Evolutionary conservation across 2,797 vertebrate genomes (phyloP), one percentile per base, ranked within the genome.

Genomic region (Sebastes dallii): DNA sequence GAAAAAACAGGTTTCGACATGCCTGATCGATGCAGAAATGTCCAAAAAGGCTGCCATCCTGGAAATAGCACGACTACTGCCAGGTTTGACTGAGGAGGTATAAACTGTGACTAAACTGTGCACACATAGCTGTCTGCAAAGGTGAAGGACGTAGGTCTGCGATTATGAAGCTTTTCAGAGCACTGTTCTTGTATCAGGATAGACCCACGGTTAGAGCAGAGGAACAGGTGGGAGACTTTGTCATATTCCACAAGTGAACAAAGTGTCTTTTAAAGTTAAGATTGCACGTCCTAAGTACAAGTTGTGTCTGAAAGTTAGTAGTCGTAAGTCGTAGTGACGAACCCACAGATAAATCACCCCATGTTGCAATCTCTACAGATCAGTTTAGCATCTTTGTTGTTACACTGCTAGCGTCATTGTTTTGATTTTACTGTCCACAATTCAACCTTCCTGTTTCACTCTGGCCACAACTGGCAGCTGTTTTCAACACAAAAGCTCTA

Each of bases 81-180:
- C 79, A 80, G 74, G 84, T 85, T 81, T 82, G 80, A 85, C 60
- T 74, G 72, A 64, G 67, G 55, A 76, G 27, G 25, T 55, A 74
- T 83, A 84, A 90, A 88, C 75, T 61, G 77, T 88, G 88, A 88
- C 75, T 75, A 72, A 79, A 32, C 67, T 77, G 79, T 86, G 62
- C 77, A 68, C 66, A 74, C 78, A 65, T 65, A 82, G 79, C 77
- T 77, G 78, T 77, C 75, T 81, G 82, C 69, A 66, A 66, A 81
- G 75, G 77, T 81, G 69, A n/a, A 66, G 68, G 62, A 12, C 2
- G 25, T 1, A 16, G 60, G 46, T 75, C 73, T 68, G 66, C 8
- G 8, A 67, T 76, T 34, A 56, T 46, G 79, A 27, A 68, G 36
- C 42, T 34, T 6, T 72, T 68, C 66, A 78, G 22, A 69, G 42